phyloP scores from a whole-genome alignment of 2,797 vertebrate genomes.

The Cryptoblepharus egeriae region DNA sequence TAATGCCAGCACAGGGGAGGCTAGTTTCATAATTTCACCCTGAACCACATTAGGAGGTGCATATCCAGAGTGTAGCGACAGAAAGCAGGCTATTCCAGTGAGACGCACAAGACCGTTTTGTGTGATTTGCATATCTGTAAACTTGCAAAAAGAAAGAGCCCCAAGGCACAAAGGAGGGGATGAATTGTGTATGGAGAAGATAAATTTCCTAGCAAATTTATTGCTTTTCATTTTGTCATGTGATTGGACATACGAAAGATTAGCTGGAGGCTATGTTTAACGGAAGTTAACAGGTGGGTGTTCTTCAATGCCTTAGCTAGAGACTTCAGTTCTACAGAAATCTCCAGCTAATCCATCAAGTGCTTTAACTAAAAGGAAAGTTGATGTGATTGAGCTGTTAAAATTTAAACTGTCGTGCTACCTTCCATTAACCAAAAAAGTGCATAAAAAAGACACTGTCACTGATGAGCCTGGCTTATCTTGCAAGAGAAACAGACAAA shows the following conservation, averaged over 20 bases:
- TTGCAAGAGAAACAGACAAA: not conserved
- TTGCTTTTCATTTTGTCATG: not conserved
- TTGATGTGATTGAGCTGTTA: not conserved
- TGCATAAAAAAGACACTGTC: not conserved
- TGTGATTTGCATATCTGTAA: slow-evolving; percentile 1
- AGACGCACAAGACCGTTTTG: not conserved
- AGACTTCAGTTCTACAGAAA: not conserved
- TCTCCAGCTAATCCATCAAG: not conserved
- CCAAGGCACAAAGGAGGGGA: not conserved
- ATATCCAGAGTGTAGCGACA: not conserved
- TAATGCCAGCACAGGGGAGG: slow-evolving; percentile 2
- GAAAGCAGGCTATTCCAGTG: not conserved
- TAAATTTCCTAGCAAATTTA: not conserved
- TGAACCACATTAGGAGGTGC: not conserved
- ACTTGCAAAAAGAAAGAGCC: slow-evolving; percentile 5
- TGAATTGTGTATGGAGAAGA: not conserved
- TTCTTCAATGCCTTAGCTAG: not conserved
- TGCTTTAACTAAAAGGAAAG: not conserved
- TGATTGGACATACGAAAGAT: not conserved
- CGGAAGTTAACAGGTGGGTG: slow-evolving; percentile 2
- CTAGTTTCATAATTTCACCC: not conserved
- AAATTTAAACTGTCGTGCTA: not conserved
- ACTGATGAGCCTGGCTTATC: not conserved
- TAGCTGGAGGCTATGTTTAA: not conserved
- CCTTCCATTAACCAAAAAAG: not conserved